These are phyloP conservation scores for Tetrapedia diversipes DNA, from an alignment of 2,888 invertebrate genomes.

Conservation along the genomic window DNA sequence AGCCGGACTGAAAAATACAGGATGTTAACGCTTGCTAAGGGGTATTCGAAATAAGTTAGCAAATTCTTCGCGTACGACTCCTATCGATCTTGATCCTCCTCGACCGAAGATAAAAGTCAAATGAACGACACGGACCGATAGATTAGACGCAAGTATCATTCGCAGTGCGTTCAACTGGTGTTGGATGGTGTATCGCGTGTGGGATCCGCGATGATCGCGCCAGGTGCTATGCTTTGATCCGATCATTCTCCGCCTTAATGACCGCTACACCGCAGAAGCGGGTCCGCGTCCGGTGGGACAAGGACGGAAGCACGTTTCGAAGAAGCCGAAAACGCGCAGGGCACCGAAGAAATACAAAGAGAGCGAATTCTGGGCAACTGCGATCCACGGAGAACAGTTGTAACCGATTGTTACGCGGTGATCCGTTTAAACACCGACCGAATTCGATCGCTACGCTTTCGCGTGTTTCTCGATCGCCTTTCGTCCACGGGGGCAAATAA, in stretches of 20 bases:
- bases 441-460: slow-evolving; percentile 26
- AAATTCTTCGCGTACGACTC: slow-evolving; percentile 1
- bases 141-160: slow-evolving; percentile 48
- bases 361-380: slow-evolving; percentile 9
- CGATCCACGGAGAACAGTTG: slow-evolving; percentile 44
- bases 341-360: slow-evolving; percentile 14
- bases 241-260: slow-evolving; percentile 71
- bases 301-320: background rate
- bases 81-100: background rate
- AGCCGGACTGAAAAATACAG: too few species aligned
- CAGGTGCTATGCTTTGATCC: slow-evolving; percentile 70
- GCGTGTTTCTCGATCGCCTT: slow-evolving; percentile 19
- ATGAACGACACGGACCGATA: slow-evolving; percentile 47
- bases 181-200: slow-evolving; percentile 67
- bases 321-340: background rate
- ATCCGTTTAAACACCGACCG: slow-evolving; percentile 56
- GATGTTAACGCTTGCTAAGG: too few species aligned
- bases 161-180: slow-evolving; percentile 42
- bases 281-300: slow-evolving; percentile 20
- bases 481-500: slow-evolving; percentile 35
- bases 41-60: too few species aligned
- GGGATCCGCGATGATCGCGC: slow-evolving; percentile 58
- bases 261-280: slow-evolving; percentile 61
- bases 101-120: background rate
- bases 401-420: slow-evolving; percentile 57